Conservation (phyloP, 2,888 invertebrate species). For the Dryocosmus kuriphilus region DNA sequence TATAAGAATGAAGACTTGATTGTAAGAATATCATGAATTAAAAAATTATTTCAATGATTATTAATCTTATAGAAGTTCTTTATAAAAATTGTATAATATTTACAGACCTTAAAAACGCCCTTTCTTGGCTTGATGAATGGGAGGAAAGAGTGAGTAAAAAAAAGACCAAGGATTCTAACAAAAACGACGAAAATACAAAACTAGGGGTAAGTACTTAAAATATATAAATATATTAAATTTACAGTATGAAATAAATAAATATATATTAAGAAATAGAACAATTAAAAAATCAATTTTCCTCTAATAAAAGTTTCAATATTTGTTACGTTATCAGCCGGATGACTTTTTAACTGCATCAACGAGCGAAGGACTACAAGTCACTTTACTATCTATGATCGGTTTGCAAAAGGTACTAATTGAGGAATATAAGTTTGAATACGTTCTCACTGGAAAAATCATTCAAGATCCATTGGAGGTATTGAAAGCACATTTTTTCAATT, state of each 20-base stretch:
- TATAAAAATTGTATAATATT: conserved; percentile 28
- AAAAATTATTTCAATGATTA: conserved; percentile 18
- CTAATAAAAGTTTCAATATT: background rate
- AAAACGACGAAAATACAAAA: background rate
- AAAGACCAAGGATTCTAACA: background rate
- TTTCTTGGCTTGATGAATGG: conserved; percentile 53
- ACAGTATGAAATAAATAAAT: background rate
- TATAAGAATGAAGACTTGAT: conserved; percentile 5
- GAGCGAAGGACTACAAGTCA: conserved; percentile 54
- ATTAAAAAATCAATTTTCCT: background rate
- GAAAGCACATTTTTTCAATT: background rate
- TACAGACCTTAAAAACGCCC: conserved; percentile 47
- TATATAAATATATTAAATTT: background rate
- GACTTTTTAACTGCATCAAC: conserved; percentile 53
- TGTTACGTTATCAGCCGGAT: background rate
- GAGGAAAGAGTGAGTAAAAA: too few species aligned
- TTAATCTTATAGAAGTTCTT: conserved; percentile 24
- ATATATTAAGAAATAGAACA: background rate
- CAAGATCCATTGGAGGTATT: conserved; percentile 59
- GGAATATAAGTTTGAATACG: conserved; percentile 49
- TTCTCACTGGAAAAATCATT: conserved; percentile 55
- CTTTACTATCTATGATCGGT: conserved; percentile 54
- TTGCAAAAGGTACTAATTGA: conserved; percentile 47
- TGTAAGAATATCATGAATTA: conserved; percentile 34
- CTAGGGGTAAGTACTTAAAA: background rate